A percentile compares a stretch with the other conserved stretches of the same genome.
phyloP scores from a whole-genome alignment of 2,797 vertebrate species.

The Morus bassanus region DNA sequence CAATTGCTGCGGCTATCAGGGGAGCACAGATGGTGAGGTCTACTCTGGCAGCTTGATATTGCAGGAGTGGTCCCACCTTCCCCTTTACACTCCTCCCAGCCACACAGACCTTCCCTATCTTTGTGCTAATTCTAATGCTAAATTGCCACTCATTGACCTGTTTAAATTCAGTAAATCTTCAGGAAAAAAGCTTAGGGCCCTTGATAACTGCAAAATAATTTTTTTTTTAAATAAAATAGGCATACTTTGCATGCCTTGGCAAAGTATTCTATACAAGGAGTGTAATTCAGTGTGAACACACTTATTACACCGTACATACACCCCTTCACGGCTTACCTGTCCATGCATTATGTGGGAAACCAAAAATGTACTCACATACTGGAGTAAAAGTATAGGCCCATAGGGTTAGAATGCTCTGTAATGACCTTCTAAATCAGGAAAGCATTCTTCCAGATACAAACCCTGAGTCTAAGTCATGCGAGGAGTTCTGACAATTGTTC shows the following conservation, averaged over 20 bases:
- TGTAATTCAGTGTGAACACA: neutral
- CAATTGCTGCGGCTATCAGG: neutral
- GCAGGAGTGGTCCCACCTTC: neutral
- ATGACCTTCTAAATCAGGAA: neutral
- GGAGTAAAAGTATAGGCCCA: neutral
- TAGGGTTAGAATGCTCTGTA: neutral
- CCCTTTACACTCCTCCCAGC: neutral
- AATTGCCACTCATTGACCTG: neutral
- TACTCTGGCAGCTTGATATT: neutral
- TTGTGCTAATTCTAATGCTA: neutral
- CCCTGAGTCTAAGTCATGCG: neutral
- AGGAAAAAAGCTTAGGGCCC: neutral
- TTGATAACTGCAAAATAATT: neutral
- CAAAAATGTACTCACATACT: neutral
- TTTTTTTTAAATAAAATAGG: neutral
- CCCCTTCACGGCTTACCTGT: neutral
- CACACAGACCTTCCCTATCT: neutral
- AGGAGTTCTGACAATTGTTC: neutral
- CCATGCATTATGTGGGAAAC: neutral
- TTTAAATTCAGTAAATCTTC: neutral
- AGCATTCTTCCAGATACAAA: neutral
- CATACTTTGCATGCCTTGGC: neutral
- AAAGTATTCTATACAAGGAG: neutral
- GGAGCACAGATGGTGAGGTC: rapidly evolving
- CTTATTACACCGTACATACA: too few species aligned